A percentile compares a stretch with the other conserved stretches of the same genome.
phyloP scores from a whole-genome alignment of 2,888 invertebrate species.

The Epistrophe grossulariae region DNA sequence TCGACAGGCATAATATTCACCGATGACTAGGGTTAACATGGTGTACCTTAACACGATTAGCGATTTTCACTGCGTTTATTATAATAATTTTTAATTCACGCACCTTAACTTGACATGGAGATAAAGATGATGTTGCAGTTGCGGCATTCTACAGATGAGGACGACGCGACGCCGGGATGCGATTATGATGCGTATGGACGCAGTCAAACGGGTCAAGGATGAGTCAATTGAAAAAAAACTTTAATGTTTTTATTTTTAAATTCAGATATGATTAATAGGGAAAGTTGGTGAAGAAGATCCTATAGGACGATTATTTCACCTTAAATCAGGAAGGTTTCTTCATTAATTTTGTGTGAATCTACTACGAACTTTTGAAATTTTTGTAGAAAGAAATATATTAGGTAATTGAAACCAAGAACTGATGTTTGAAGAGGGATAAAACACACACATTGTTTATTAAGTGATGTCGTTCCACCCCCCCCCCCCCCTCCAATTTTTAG shows the following conservation, averaged over 20 bases:
- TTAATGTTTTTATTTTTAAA: background rate
- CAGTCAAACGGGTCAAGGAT: background rate
- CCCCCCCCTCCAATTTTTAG: no score
- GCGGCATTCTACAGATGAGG: background rate
- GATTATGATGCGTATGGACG: background rate
- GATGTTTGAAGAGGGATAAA: no score
- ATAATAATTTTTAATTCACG: constrained; percentile 74
- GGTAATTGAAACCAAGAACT: no score
- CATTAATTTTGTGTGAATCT: no score
- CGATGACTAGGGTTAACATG: constrained; percentile 77
- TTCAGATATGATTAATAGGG: background rate
- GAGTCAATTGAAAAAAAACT: background rate
- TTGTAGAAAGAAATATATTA: no score
- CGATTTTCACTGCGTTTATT: constrained; percentile 72
- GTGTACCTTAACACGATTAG: constrained; percentile 78
- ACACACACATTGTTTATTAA: no score
- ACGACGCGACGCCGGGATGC: background rate
- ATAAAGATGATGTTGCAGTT: background rate
- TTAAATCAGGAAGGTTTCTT: no score
- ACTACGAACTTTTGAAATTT: no score
- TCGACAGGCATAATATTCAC: constrained; percentile 73
- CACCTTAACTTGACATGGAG: constrained; percentile 40
- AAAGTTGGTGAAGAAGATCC: background rate
- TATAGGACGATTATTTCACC: no score
- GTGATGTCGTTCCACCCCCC: no score